Evolutionary conservation across 2,797 vertebrate species (phyloP).

Genomic region (Peromyscus attwateri): DNA sequence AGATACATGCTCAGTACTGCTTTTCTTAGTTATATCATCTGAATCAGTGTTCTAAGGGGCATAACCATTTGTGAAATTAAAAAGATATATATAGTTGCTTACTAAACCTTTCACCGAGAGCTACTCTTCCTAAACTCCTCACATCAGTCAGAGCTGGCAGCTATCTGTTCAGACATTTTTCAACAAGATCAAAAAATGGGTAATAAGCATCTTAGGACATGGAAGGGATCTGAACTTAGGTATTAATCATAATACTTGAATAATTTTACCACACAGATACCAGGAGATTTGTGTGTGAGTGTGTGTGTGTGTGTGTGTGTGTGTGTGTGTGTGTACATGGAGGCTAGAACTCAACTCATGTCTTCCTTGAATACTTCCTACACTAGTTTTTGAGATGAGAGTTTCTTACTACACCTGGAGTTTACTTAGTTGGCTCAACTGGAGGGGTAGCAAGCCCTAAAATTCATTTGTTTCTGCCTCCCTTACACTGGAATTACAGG

Average conservation of each 20-base stretch:
- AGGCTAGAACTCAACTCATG: neutral
- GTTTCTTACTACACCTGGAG: neutral
- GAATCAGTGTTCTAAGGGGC: constrained; percentile 40
- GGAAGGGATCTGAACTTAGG: no score
- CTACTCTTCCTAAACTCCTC: constrained; percentile 1
- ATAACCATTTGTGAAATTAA: constrained; percentile 45
- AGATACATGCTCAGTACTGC: neutral
- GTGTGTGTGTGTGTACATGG: no score
- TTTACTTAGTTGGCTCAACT: neutral
- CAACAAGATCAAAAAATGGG: neutral
- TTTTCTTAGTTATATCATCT: constrained; percentile 18
- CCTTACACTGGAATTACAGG: neutral
- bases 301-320: no score
- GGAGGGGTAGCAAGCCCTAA: neutral
- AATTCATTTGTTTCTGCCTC: neutral
- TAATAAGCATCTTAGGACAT: neutral
- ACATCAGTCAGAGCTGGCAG: neutral
- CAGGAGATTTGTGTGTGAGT: neutral
- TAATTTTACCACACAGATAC: neutral
- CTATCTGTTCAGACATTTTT: neutral
- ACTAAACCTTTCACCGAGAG: neutral
- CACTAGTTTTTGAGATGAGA: neutral
- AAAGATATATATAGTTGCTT: neutral
- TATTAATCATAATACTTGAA: neutral
- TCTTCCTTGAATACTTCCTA: neutral